phyloP scores from a whole-genome alignment of 2,797 vertebrate species.

The Phylloscopus collybita region DNA sequence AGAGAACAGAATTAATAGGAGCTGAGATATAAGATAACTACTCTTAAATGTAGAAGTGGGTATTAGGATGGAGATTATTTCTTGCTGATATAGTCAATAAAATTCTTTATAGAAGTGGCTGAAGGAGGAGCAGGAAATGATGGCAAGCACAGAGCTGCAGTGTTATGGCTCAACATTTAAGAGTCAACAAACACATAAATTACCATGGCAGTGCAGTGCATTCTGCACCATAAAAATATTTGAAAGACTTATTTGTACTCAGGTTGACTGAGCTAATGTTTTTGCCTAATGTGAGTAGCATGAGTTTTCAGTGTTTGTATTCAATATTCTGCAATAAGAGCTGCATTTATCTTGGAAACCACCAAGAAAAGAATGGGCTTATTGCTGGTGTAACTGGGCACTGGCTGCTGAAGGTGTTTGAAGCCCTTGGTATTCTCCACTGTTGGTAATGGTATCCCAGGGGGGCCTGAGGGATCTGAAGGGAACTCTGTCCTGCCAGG shows the following conservation, averaged over 20 bases:
- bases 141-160: not conserved
- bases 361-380: not conserved
- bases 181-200: not conserved
- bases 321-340: not conserved
- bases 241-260: not conserved
- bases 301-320: not conserved
- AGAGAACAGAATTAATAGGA: not conserved
- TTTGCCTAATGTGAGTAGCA: not conserved
- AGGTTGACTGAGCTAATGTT: not conserved
- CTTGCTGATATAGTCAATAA: not conserved
- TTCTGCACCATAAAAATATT: not conserved
- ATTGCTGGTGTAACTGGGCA: not conserved
- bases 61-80: not conserved
- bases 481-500: not conserved
- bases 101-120: not conserved
- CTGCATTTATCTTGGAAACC: not conserved
- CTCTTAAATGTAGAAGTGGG: not conserved
- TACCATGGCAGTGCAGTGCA: not conserved
- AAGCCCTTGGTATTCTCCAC: not conserved
- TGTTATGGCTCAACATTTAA: not conserved
- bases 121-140: not conserved
- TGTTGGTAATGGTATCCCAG: not conserved
- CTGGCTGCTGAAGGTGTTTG: not conserved
- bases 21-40: not conserved
- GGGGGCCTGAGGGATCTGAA: not conserved